A percentile compares a stretch with the other conserved stretches of the same genome.
Conservation (phyloP, 2,113 vertebrate genomes). For the Pachypanchax playfairii region DNA sequence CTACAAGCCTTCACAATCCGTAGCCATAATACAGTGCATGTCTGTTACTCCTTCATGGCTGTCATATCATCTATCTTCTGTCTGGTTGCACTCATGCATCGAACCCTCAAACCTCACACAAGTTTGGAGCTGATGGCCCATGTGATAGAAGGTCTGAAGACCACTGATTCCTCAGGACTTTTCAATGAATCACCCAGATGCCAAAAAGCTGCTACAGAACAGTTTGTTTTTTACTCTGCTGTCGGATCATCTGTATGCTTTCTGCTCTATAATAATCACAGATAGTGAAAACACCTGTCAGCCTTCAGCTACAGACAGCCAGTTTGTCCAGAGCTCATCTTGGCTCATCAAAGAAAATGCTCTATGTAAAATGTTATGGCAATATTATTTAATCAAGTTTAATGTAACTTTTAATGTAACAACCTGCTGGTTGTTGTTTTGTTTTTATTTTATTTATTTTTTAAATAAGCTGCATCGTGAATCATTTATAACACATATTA, state of each 20-base stretch:
- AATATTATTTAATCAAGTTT: background rate
- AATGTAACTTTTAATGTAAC: too few relatives aligned
- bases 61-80: background rate
- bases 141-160: too few relatives aligned
- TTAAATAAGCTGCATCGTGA: background rate
- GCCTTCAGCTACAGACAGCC: background rate
- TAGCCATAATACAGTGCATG: background rate
- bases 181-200: too few relatives aligned
- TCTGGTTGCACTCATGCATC: background rate
- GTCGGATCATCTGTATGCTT: background rate
- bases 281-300: background rate
- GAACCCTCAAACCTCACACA: background rate
- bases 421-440: background rate
- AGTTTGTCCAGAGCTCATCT: too few relatives aligned
- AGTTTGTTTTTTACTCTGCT: background rate
- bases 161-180: background rate
- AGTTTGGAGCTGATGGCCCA: too few relatives aligned
- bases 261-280: background rate
- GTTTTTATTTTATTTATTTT: too few relatives aligned
- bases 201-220: background rate
- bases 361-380: background rate
- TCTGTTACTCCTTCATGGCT: background rate
- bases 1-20: background rate
- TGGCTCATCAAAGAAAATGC: too few relatives aligned
- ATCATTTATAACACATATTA: slow-evolving; percentile 8